Evolutionary conservation across 2,888 invertebrate species (phyloP).

Genomic region (Eurytoma adleriae): DNA sequence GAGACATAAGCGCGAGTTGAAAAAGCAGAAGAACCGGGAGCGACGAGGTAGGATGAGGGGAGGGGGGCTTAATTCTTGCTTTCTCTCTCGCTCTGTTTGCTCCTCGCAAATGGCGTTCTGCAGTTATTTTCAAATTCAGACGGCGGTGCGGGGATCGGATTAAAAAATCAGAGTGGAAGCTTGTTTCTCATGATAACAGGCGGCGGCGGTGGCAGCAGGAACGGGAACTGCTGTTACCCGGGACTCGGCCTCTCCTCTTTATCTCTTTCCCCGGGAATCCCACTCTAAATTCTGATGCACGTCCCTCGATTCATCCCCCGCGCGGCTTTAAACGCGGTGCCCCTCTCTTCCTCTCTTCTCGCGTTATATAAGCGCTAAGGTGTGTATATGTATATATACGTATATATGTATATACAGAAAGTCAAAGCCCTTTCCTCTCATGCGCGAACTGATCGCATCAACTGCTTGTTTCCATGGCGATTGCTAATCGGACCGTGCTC

Average conservation of each 20-base stretch:
- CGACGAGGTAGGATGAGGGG: constrained; percentile 29
- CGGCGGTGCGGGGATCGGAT: constrained; percentile 70
- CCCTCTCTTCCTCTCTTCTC: background rate
- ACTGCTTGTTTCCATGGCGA: constrained; percentile 80
- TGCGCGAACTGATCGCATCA: constrained; percentile 78
- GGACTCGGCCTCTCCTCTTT: constrained; percentile 57
- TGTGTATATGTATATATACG: constrained; percentile 43
- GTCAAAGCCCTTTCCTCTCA: constrained; percentile 69
- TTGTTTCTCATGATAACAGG: constrained; percentile 76
- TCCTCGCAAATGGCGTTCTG: constrained; percentile 77
- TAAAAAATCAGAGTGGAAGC: constrained; percentile 77
- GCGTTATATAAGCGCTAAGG: constrained; percentile 46
- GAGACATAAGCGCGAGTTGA: constrained; percentile 47
- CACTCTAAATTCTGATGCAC: constrained; percentile 58
- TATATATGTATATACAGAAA: constrained; percentile 57
- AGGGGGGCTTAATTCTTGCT: constrained; percentile 50
- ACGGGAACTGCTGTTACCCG: constrained; percentile 67
- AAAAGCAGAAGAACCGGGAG: constrained; percentile 48
- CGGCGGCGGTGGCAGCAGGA: constrained; percentile 54
- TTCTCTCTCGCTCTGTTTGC: constrained; percentile 72
- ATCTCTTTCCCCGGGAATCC: constrained; percentile 56
- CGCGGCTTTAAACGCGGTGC: constrained; percentile 34
- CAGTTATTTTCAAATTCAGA: constrained; percentile 77
- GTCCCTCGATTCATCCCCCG: constrained; percentile 44
- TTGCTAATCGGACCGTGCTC: constrained; percentile 78